Conservation (phyloP, 2,797 vertebrate genomes). For the Centropyge bicolor region DNA sequence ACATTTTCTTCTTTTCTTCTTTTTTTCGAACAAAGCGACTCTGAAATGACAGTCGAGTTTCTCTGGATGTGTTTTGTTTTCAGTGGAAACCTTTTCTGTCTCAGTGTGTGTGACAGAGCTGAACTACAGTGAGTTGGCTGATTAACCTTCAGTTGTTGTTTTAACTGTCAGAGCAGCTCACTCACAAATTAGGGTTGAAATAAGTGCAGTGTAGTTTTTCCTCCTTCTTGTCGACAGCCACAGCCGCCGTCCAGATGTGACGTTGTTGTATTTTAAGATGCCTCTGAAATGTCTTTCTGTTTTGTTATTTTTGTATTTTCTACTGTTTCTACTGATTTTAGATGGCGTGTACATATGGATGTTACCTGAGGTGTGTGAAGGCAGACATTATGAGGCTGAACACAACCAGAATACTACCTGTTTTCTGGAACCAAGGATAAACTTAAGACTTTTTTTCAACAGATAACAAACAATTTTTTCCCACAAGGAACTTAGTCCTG, state of each 20-base stretch:
- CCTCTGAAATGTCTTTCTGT: conserved; percentile 26
- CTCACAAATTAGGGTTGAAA: neutral
- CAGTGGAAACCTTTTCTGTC: neutral
- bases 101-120: neutral
- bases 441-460: neutral
- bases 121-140: neutral
- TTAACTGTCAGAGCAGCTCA: neutral
- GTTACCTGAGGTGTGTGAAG: conserved; percentile 1
- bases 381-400: neutral
- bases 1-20: neutral
- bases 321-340: conserved; percentile 68
- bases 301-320: conserved; percentile 55
- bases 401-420: neutral
- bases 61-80: neutral
- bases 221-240: neutral
- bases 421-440: neutral
- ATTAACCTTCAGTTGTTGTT: neutral
- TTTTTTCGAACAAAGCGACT: neutral
- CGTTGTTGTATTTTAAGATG: conserved; percentile 19
- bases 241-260: neutral
- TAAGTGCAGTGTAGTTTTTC: neutral
- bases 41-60: neutral
- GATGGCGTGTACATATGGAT: conserved; percentile 3
- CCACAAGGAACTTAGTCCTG: neutral
- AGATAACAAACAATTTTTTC: no score